These are phyloP conservation scores for Nyctibius bracteatus DNA, from an alignment of 2,113 vertebrate species.

Conservation along the genomic window DNA sequence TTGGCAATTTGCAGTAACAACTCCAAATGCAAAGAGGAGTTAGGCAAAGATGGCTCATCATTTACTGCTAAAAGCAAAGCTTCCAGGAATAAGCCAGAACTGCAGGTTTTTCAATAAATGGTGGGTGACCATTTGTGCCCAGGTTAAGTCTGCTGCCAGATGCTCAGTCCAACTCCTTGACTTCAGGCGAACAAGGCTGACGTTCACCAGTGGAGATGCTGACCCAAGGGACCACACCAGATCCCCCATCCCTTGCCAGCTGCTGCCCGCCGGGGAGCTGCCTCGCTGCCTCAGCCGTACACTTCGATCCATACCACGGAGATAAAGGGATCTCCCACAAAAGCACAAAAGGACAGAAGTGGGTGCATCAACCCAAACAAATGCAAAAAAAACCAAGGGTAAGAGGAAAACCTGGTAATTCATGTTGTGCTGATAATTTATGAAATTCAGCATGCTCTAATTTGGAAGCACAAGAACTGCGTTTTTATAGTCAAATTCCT, in stretches of 20 bases:
- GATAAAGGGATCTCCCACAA: neutral
- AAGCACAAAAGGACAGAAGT: neutral
- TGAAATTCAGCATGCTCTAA: neutral
- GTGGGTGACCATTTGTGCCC: neutral
- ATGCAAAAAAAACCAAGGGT: neutral
- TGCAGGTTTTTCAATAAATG: neutral
- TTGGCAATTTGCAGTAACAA: neutral
- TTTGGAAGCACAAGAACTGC: neutral
- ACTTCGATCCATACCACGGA: fast-evolving
- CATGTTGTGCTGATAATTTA: fast-evolving
- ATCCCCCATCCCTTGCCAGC: neutral
- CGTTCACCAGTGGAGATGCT: neutral
- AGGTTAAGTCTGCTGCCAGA: neutral
- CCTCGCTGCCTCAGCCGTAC: neutral
- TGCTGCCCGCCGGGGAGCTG: neutral
- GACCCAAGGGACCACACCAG: neutral
- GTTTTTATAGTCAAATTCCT: neutral
- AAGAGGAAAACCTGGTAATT: neutral
- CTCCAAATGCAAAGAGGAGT: neutral
- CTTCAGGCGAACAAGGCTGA: neutral
- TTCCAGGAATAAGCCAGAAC: neutral
- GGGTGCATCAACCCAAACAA: neutral
- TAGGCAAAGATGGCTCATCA: neutral
- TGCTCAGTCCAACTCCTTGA: neutral
- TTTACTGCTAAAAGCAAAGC: neutral